Conservation (phyloP, 2,113 vertebrate species). For the Lepus timidus region DNA sequence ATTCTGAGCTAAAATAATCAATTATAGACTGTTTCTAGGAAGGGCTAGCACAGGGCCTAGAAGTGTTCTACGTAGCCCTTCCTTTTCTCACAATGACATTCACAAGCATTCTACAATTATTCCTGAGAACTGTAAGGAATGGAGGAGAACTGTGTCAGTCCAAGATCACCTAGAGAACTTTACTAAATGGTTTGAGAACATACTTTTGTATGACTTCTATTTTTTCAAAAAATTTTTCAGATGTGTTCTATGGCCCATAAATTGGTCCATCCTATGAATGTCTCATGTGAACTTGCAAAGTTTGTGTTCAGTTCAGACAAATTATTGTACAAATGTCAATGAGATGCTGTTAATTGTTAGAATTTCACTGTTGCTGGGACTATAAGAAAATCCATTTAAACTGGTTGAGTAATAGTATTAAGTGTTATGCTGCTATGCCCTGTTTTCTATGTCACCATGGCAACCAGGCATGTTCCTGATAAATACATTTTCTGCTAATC, state of each 20-base stretch:
- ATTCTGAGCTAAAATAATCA: neutral
- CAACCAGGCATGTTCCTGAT: too few species aligned
- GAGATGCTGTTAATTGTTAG: neutral
- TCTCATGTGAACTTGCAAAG: neutral
- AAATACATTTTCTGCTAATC: too few species aligned
- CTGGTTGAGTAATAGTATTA: too few species aligned
- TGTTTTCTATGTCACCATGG: too few species aligned
- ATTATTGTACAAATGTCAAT: neutral
- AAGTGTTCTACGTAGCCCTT: too few species aligned
- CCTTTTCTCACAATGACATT: neutral
- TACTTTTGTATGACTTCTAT: neutral
- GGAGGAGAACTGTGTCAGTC: neutral
- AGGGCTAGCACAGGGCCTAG: too few species aligned
- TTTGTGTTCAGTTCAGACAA: neutral
- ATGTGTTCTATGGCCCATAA: neutral
- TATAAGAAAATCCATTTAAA: too few species aligned
- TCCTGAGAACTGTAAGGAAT: neutral
- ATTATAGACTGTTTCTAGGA: neutral
- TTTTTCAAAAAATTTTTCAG: neutral
- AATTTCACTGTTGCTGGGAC: too few species aligned
- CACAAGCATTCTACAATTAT: neutral
- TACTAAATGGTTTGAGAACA: neutral
- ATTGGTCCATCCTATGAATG: neutral
- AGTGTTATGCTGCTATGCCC: neutral
- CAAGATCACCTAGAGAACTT: neutral